Conservation (phyloP, 1,140 invertebrate genomes). For the Drosophila paulistorum region DNA sequence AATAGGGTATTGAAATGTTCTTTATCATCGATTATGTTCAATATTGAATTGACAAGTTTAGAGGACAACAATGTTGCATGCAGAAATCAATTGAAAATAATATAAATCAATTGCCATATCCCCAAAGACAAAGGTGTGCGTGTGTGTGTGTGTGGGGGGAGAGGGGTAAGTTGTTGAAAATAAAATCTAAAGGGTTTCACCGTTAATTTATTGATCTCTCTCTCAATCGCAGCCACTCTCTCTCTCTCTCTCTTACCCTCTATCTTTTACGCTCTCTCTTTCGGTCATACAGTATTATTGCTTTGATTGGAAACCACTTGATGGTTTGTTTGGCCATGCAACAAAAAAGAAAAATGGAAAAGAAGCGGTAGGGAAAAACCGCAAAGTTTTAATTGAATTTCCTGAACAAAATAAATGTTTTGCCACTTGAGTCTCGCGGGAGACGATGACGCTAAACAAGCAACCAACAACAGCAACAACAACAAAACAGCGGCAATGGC, state of each 20-base stretch:
- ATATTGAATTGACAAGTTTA: constrained; percentile 9
- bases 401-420: constrained; percentile 78
- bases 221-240: not conserved
- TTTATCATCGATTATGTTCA: constrained; percentile 44
- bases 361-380: constrained; percentile 45
- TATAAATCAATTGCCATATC: not conserved
- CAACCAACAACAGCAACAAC: constrained; percentile 32
- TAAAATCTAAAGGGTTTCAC: not conserved
- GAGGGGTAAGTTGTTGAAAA: not conserved
- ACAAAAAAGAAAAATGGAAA: not conserved
- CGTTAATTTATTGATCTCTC: constrained; percentile 47
- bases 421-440: constrained; percentile 77
- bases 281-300: constrained; percentile 44
- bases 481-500: constrained; percentile 13
- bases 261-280: not conserved
- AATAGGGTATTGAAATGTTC: too few species aligned
- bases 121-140: not conserved
- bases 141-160: not conserved
- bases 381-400: constrained; percentile 81
- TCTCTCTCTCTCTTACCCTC: not conserved
- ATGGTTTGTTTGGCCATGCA: constrained; percentile 48
- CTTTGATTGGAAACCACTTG: constrained; percentile 77
- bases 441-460: constrained; percentile 79
- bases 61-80: not conserved
- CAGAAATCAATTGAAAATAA: not conserved